Evolutionary conservation across 2,797 vertebrate genomes (phyloP).

Genomic region (Bradypus variegatus): DNA sequence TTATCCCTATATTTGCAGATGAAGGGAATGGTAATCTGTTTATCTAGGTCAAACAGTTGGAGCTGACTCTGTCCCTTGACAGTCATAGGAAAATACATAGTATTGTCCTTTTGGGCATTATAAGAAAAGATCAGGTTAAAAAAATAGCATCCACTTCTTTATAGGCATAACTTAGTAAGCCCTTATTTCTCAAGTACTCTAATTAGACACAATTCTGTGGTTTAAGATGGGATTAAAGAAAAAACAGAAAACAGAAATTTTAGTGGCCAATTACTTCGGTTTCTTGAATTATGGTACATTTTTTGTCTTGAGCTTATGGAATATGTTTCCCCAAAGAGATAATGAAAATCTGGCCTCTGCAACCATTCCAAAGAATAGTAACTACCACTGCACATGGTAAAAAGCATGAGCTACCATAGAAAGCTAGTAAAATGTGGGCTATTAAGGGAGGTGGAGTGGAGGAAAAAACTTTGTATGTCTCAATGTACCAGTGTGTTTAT

Average conservation of each 20-base stretch:
- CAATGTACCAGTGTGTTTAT: not conserved
- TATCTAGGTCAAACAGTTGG: conserved; percentile 52
- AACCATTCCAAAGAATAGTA: conserved; percentile 4
- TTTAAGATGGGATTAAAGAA: conserved; percentile 3
- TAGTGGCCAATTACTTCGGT: not conserved
- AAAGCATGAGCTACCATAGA: not conserved
- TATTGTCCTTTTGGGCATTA: conserved; percentile 30
- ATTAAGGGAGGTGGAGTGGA: not conserved
- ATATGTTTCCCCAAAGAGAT: conserved; percentile 32
- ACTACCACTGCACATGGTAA: not conserved
- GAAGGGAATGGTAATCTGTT: conserved; percentile 46
- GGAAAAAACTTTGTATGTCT: not conserved
- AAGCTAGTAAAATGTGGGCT: not conserved
- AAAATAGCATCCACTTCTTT: conserved; percentile 33
- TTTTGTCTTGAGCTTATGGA: conserved; percentile 40
- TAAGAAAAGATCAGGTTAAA: conserved; percentile 44
- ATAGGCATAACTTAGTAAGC: not conserved
- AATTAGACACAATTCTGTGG: conserved; percentile 32
- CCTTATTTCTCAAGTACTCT: conserved; percentile 42
- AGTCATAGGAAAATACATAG: conserved; percentile 30
- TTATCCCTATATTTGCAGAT: conserved; percentile 46
- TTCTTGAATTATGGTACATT: conserved; percentile 8
- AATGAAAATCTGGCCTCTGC: conserved; percentile 32
- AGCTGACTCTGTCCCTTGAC: conserved; percentile 37
- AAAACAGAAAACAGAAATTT: not conserved